phyloP scores from a whole-genome alignment of 2,797 vertebrate genomes.

The Pangasius sanitwongsei region DNA sequence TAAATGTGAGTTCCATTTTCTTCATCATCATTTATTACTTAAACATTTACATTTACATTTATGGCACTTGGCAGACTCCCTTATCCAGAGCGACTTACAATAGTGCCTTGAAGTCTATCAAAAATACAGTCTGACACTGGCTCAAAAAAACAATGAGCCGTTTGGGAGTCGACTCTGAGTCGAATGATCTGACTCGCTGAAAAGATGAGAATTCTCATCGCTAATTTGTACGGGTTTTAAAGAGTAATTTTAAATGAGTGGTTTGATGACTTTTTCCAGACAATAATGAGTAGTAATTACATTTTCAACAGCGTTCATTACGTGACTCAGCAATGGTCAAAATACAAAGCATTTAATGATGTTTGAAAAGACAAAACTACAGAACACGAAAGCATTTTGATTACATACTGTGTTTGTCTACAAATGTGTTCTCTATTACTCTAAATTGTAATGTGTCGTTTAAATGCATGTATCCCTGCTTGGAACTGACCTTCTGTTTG shows the following conservation, averaged over 20 bases:
- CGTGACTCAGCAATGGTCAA: slow-evolving; percentile 8
- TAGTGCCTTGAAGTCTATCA: no score
- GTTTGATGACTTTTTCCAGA: background rate
- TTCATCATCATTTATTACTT: background rate
- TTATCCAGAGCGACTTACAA: no score
- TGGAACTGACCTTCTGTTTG: slow-evolving; percentile 1
- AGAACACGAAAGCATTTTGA: background rate
- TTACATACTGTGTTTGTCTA: background rate
- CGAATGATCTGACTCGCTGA: no score
- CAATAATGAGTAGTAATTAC: background rate
- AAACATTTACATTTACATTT: no score
- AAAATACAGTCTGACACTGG: no score
- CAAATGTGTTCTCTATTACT: background rate
- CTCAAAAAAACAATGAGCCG: background rate
- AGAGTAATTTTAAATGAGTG: background rate
- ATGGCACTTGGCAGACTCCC: no score
- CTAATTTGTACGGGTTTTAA: background rate
- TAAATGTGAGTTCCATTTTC: background rate
- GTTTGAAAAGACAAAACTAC: slow-evolving; percentile 1
- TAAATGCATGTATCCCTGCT: background rate
- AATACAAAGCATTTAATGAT: background rate
- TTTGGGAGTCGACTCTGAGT: background rate
- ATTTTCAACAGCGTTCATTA: slow-evolving; percentile 5
- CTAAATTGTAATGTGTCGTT: background rate
- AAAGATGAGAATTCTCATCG: background rate